Evolutionary conservation across 2,113 vertebrate genomes (phyloP), one percentile per base, ranked within the genome.

Genomic region (Oophaga pumilio): DNA sequence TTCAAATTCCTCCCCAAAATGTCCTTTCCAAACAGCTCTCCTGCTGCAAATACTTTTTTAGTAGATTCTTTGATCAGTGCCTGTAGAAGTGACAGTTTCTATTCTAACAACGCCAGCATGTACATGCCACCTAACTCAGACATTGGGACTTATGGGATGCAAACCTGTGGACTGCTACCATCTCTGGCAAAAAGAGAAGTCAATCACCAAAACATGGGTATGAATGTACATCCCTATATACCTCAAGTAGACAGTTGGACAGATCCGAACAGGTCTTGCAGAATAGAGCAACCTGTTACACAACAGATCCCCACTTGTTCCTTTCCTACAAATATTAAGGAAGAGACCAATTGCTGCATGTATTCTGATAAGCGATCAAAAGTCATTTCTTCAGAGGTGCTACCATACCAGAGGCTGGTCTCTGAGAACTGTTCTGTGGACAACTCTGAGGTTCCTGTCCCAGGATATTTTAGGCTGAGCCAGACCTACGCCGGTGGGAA

Each of bases 151-250:
- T 99, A 99, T 95, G 98, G 97, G 96, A 98, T 99, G 97, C 97
- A 99, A 97, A 98, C 97, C 96, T 99, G 98, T 98, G 98, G 98
- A 98, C 97, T 99, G 89, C 95, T 99, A 95, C 97, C 97, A 95
- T 97, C 98, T 95, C 97, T 99, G 94, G 96, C 97, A 94, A 99
- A 99, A 96, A 96, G 98, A 95, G 97, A 99, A 95, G 95, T 97
- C 94, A 97, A 95, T 95, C 98, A 98, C 95, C 98, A 97, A 97
- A 98, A 96, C 93, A 95, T 98, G 96, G 97, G 96, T 96, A 98
- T 98, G 97, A 99, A 97, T 93, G 97, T 98, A 92, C 98, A 97
- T 96, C 96, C 97, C 89, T 99, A 99, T 96, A 97, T 99, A 97
- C 97, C 98, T 97, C 98, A 97, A 93, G 95, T 98, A 95, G 97